Evolutionary conservation across 2,113 vertebrate genomes (phyloP).

Genomic region (Rhagologus leucostigma): DNA sequence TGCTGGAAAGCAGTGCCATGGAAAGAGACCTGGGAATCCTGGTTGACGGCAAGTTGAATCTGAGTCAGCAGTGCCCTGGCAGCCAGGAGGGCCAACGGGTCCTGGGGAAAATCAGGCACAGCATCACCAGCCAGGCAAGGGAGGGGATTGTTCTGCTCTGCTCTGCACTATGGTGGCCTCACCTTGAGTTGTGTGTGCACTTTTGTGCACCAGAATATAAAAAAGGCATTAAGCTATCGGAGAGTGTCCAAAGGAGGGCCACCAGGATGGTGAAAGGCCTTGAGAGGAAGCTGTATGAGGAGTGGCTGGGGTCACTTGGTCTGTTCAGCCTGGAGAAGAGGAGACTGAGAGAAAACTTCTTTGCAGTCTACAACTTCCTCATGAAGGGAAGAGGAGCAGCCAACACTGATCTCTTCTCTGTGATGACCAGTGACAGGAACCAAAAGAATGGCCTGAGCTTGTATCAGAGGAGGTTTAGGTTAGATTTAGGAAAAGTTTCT

Average conservation of each 20-base stretch:
- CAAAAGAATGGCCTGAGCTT: not conserved
- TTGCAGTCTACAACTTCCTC: not conserved
- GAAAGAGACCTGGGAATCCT: not conserved
- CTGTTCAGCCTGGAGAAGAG: not conserved
- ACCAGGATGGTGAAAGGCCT: not conserved
- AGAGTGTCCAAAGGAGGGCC: not conserved
- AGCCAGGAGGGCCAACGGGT: not conserved
- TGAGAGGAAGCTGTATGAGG: not conserved
- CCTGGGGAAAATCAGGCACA: not conserved
- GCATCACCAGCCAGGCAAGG: accelerated
- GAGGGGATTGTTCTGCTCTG: not conserved
- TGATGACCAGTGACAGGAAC: too few species aligned
- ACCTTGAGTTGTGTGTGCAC: accelerated
- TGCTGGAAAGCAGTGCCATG: accelerated
- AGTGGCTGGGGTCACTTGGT: not conserved
- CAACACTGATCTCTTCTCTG: not conserved
- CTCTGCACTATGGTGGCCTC: accelerated
- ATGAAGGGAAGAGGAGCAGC: not conserved
- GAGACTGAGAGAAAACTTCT: not conserved
- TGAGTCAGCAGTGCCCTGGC: not conserved
- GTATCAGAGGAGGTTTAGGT: not conserved
- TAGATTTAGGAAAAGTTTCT: not conserved
- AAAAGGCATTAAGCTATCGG: not conserved
- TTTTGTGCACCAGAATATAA: accelerated
- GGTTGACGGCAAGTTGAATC: accelerated